These are phyloP conservation scores for Argentina silus DNA, from an alignment of 2,797 vertebrate species.

Conservation along the genomic window DNA sequence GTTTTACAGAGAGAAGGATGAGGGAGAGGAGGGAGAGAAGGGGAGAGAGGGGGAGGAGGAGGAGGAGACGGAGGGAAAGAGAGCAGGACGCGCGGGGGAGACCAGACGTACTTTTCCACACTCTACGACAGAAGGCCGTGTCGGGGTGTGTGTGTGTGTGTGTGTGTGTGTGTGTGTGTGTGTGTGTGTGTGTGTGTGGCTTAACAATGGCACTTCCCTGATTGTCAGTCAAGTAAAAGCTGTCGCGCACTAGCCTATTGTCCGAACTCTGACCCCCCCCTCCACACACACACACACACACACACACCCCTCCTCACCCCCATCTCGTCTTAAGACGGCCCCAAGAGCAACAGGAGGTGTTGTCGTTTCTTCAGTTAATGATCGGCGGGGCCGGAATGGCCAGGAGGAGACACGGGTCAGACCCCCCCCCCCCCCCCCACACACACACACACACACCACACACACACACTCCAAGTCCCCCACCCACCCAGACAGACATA, in stretches of 20 bases:
- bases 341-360: conserved; percentile 75
- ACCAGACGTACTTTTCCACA: conserved; percentile 39
- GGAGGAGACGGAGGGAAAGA: not conserved
- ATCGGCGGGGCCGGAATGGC: conserved; percentile 53
- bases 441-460: too few species aligned
- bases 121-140: conserved; percentile 50
- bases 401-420: conserved; percentile 54
- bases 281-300: conserved; percentile 10
- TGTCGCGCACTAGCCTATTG: conserved; percentile 45
- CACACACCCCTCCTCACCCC: conserved; percentile 21
- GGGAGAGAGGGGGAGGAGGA: not conserved
- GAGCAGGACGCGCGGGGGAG: not conserved
- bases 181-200: conserved; percentile 24
- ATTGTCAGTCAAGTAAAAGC: conserved; percentile 59
- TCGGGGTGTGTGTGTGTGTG: conserved; percentile 3
- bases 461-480: not conserved
- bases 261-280: conserved; percentile 31
- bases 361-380: conserved; percentile 72
- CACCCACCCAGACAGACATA: conserved; percentile 9
- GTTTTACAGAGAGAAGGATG: conserved; percentile 3
- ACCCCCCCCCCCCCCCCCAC: not conserved
- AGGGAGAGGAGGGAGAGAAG: not conserved
- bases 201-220: conserved; percentile 52
- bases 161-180: conserved; percentile 7
- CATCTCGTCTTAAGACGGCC: conserved; percentile 42